A percentile compares a stretch with the other conserved stretches of the same genome.
phyloP scores from a whole-genome alignment of 2,888 invertebrate species.

The Eupithecia centaureata region DNA sequence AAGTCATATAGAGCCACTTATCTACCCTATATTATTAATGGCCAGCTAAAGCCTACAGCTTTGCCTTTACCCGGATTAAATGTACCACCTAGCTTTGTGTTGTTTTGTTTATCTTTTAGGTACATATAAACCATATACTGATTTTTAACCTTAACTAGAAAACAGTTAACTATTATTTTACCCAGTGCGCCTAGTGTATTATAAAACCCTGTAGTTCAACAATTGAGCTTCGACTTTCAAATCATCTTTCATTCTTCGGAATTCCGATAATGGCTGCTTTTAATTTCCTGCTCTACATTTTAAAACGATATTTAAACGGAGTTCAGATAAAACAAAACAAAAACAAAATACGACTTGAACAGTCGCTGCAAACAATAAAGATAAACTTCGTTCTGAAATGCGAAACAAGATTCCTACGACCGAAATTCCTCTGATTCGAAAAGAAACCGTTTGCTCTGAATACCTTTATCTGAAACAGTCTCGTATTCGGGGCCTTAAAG shows the following conservation, averaged over 20 bases:
- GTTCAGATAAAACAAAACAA: neutral
- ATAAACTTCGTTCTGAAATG: neutral
- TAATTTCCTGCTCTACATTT: neutral
- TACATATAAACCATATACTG: neutral
- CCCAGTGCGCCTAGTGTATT: neutral
- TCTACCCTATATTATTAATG: slow-evolving; percentile 50
- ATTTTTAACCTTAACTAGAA: too few species aligned
- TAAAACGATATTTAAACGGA: neutral
- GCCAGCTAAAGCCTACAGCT: neutral
- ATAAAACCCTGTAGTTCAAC: neutral
- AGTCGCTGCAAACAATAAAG: neutral
- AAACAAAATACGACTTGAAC: neutral
- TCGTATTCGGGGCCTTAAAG: neutral
- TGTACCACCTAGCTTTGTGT: neutral
- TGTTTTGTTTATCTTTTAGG: neutral
- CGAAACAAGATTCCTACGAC: neutral
- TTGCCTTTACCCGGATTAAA: neutral
- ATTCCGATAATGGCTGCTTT: neutral
- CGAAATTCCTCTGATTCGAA: neutral
- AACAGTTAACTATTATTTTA: neutral
- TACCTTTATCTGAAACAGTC: neutral
- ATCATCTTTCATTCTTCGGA: neutral
- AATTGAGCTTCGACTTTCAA: neutral
- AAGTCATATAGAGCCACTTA: slow-evolving; percentile 51
- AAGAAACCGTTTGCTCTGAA: neutral